These are phyloP conservation scores for Paedocypris sp. DNA, from an alignment of 2,113 vertebrate species.

Conservation along the genomic window DNA sequence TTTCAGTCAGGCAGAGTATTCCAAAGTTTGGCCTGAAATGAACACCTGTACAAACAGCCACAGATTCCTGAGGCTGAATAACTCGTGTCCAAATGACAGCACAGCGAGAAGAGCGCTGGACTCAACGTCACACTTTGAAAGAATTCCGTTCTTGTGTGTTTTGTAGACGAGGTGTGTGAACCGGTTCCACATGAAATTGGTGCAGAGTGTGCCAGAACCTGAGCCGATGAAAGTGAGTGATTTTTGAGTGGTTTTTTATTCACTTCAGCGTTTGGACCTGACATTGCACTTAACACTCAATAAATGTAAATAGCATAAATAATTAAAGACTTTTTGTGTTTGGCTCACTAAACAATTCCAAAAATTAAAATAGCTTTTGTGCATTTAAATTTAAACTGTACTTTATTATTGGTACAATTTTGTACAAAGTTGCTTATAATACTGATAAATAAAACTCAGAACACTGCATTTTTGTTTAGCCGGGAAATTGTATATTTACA, in stretches of 20 bases:
- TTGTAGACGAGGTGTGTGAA: conserved; percentile 21
- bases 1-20: neutral
- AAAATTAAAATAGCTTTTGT: no score
- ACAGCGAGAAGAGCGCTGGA: neutral
- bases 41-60: conserved; percentile 6
- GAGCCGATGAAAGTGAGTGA: conserved; percentile 2
- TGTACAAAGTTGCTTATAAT: no score
- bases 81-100: neutral
- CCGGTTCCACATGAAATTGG: conserved; percentile 12
- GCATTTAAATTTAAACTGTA: no score
- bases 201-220: conserved; percentile 14
- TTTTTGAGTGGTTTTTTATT: conserved; percentile 5
- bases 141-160: neutral
- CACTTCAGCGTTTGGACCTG: neutral
- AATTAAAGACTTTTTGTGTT: no score
- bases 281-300: neutral
- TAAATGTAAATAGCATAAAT: no score
- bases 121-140: neutral
- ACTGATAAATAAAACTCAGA: no score
- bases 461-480: no score
- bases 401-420: no score
- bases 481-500: no score
- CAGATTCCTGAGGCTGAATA: neutral
- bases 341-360: no score
- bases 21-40: neutral